Conservation (phyloP, 2,113 vertebrate species). For the Ailurus styani region DNA sequence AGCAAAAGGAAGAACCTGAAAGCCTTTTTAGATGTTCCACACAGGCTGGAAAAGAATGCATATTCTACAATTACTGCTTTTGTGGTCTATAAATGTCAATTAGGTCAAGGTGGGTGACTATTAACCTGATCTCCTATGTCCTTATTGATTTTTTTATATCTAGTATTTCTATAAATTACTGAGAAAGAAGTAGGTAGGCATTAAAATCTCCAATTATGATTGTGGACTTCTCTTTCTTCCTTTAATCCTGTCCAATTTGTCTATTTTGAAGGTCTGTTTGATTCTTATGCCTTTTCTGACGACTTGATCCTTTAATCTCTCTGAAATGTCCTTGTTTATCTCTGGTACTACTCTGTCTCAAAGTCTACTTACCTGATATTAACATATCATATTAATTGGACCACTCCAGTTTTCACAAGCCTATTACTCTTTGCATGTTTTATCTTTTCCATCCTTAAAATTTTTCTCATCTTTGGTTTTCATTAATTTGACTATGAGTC, state of each 20-base stretch:
- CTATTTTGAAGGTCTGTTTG: background rate
- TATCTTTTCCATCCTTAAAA: background rate
- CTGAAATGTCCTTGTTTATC: background rate
- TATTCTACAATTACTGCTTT: background rate
- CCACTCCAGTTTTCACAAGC: background rate
- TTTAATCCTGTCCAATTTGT: background rate
- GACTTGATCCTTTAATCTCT: background rate
- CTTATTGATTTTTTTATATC: background rate
- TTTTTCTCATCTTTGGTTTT: constrained; percentile 23
- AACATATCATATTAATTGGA: background rate
- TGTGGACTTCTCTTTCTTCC: background rate
- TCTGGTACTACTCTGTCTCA: background rate
- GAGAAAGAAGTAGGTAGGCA: background rate
- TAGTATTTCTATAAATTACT: background rate
- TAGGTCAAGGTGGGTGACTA: background rate
- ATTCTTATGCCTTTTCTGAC: background rate
- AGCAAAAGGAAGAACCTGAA: background rate
- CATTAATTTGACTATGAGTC: background rate
- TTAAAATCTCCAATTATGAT: background rate
- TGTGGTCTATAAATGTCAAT: background rate
- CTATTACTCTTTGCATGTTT: background rate
- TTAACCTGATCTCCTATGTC: background rate
- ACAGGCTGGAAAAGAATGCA: background rate
- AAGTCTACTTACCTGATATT: background rate
- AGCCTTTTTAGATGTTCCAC: background rate